Evolutionary conservation across 2,113 vertebrate species (phyloP).

Genomic region (Dromaius novaehollandiae): DNA sequence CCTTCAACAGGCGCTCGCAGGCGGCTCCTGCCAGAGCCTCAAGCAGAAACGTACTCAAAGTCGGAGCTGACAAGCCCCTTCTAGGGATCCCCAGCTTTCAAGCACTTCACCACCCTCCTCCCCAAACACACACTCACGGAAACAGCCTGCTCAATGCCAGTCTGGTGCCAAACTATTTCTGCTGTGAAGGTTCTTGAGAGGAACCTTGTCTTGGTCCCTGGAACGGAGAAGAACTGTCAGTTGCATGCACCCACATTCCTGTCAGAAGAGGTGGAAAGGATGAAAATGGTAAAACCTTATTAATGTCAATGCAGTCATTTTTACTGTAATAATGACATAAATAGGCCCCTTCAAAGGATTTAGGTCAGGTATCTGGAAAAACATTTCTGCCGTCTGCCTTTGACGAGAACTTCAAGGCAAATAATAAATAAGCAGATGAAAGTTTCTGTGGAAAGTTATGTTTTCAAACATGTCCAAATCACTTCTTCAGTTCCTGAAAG

Average conservation of each 20-base stretch:
- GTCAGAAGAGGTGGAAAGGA: slow-evolving; percentile 11
- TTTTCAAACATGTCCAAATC: slow-evolving; percentile 25
- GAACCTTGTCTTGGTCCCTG: slow-evolving; percentile 24
- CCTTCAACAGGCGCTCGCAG: neutral
- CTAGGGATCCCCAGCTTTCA: neutral
- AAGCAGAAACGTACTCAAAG: neutral
- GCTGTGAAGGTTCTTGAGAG: slow-evolving; percentile 37
- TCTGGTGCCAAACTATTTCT: slow-evolving; percentile 35
- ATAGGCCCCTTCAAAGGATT: slow-evolving; percentile 57
- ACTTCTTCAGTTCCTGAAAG: neutral
- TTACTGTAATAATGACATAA: slow-evolving; percentile 59
- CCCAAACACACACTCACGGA: neutral
- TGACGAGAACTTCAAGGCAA: slow-evolving; percentile 59
- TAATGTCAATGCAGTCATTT: slow-evolving; percentile 38
- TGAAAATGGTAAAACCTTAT: slow-evolving; percentile 28
- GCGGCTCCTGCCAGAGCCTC: neutral
- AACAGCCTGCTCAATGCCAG: slow-evolving; percentile 10
- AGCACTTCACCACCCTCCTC: neutral
- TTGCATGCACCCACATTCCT: slow-evolving; percentile 39
- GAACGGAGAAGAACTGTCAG: slow-evolving; percentile 46
- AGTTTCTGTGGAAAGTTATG: slow-evolving; percentile 7
- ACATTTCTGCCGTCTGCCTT: slow-evolving; percentile 35
- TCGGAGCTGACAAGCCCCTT: neutral
- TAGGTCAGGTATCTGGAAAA: slow-evolving; percentile 18
- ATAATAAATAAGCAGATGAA: slow-evolving; percentile 62